These are phyloP conservation scores for Eupithecia subumbrata DNA, from an alignment of 2,888 invertebrate species.

Conservation along the genomic window DNA sequence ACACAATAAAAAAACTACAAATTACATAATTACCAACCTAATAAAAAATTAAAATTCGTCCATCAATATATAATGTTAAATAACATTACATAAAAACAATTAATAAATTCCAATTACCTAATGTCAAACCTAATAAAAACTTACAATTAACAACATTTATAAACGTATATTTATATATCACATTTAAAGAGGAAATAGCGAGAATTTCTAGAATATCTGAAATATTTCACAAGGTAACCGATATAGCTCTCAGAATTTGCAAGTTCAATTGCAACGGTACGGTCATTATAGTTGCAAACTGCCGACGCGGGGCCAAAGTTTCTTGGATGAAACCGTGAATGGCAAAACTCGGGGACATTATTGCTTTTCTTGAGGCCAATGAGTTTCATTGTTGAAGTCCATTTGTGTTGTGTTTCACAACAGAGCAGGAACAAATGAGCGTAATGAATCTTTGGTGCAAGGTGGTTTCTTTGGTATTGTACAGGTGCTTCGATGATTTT, in stretches of 20 bases:
- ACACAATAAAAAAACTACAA: too few species aligned
- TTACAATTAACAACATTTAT: too few species aligned
- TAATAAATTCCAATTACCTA: too few species aligned
- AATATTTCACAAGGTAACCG: neutral
- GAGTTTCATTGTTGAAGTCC: constrained; percentile 1
- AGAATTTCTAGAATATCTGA: neutral
- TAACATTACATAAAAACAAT: too few species aligned
- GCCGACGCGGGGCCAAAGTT: constrained; percentile 7
- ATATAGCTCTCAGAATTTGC: neutral
- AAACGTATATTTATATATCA: too few species aligned
- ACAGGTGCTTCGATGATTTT: neutral
- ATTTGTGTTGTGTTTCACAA: constrained; percentile 1
- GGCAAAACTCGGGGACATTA: constrained; percentile 3
- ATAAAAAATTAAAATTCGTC: too few species aligned
- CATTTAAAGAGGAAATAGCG: neutral
- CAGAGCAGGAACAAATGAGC: neutral
- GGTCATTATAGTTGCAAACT: constrained; percentile 16
- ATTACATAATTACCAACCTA: too few species aligned
- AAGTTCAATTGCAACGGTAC: constrained; percentile 5
- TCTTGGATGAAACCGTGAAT: neutral
- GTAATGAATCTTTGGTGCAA: neutral
- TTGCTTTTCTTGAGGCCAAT: constrained; percentile 8
- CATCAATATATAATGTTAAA: too few species aligned
- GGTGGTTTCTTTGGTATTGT: neutral
- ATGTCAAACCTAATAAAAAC: too few species aligned